A percentile compares a stretch with the other conserved stretches of the same genome.
These are phyloP conservation scores for Lepidothrix coronata DNA, from an alignment of 2,113 vertebrate species.

Conservation along the genomic window DNA sequence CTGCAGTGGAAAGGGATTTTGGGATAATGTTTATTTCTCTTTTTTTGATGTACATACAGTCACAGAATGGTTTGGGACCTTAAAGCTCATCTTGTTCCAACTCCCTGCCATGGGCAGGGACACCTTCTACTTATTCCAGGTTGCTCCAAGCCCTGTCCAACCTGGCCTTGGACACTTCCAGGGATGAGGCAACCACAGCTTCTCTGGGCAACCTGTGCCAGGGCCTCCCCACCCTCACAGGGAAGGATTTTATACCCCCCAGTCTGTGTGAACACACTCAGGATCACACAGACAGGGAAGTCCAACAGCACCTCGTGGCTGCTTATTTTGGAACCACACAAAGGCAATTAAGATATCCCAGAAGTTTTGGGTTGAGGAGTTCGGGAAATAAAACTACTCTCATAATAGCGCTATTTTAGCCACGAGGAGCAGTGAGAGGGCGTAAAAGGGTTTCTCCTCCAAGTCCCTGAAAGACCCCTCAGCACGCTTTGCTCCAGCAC, in stretches of 20 bases:
- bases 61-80: neutral
- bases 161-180: neutral
- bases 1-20: neutral
- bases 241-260: neutral
- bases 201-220: neutral
- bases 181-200: neutral
- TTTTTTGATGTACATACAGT: neutral
- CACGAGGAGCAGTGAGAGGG: neutral
- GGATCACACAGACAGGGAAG: neutral
- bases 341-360: neutral
- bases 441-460: neutral
- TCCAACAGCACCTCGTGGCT: neutral
- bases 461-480: neutral
- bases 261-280: fast-evolving
- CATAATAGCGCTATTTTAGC: neutral
- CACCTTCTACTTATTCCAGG: neutral
- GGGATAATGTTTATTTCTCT: neutral
- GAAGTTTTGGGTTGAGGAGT: neutral
- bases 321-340: neutral
- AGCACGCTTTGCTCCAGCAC: neutral
- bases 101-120: neutral
- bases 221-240: neutral
- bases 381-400: neutral
- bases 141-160: neutral
- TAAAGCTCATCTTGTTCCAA: neutral